Evolutionary conservation across 2,888 invertebrate species (phyloP).

Genomic region (Copidosoma aretas): DNA sequence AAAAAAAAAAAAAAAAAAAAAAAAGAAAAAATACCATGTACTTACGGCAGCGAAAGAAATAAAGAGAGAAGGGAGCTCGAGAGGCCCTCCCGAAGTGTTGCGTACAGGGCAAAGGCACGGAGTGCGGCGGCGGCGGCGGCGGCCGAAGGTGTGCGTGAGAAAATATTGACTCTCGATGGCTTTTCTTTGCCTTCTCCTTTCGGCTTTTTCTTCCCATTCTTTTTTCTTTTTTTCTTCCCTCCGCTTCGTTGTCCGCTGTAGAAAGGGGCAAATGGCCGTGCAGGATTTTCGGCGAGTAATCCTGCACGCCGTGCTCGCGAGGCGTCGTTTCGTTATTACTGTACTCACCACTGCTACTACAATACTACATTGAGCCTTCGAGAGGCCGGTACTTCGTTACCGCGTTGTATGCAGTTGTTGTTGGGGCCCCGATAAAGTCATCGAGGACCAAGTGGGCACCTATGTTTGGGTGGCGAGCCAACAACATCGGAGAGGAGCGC

Average conservation of each 20-base stretch:
- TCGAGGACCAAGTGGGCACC: background rate
- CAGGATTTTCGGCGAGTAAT: background rate
- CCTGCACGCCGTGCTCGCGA: background rate
- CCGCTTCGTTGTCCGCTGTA: background rate
- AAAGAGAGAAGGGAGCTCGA: background rate
- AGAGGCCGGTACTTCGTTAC: background rate
- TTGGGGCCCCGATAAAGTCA: background rate
- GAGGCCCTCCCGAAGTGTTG: background rate
- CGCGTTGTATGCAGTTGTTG: background rate
- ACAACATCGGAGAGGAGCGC: background rate
- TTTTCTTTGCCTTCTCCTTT: conserved; percentile 14
- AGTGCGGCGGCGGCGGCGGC: background rate
- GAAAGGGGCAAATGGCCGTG: background rate
- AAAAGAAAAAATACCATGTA: no score
- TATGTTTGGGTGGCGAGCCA: background rate
- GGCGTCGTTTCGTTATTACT: no score
- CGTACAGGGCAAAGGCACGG: background rate
- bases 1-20: no score
- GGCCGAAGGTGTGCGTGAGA: conserved; percentile 28
- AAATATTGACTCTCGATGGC: conserved; percentile 37
- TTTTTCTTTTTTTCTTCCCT: background rate
- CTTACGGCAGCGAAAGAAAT: no score
- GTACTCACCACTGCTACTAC: no score
- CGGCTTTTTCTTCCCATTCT: background rate
- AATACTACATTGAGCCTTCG: background rate